phyloP scores from a whole-genome alignment of 2,888 invertebrate genomes.

The Eucera pruinosa region DNA sequence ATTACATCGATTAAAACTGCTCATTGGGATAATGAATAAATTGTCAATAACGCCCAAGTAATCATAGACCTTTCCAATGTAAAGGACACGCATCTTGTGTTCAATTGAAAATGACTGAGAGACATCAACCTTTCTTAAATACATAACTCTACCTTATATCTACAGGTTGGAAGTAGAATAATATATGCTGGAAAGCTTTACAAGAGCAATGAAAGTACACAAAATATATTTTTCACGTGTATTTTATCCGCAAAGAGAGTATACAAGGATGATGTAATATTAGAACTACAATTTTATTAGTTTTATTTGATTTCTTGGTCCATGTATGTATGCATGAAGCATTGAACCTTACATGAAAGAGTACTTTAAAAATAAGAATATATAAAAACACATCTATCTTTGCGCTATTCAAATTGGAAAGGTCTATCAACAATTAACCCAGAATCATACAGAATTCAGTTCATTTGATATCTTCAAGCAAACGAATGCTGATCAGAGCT shows the following conservation, averaged over 20 bases:
- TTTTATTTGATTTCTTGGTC: slow-evolving; percentile 61
- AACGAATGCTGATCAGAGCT: slow-evolving; percentile 59
- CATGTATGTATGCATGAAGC: slow-evolving; percentile 37
- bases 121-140: slow-evolving; percentile 53
- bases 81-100: slow-evolving; percentile 50
- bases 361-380: slow-evolving; percentile 47
- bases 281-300: slow-evolving; percentile 62
- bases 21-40: slow-evolving; percentile 54
- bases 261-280: slow-evolving; percentile 37
- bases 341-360: slow-evolving; percentile 44
- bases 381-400: slow-evolving; percentile 45
- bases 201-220: slow-evolving; percentile 43
- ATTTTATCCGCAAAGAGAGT: slow-evolving; percentile 45
- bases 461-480: slow-evolving; percentile 62
- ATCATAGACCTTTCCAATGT: slow-evolving; percentile 71
- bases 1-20: slow-evolving; percentile 61
- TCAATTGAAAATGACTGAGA: slow-evolving; percentile 49
- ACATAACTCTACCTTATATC: slow-evolving; percentile 40
- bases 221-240: slow-evolving; percentile 45
- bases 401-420: slow-evolving; percentile 66
- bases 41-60: slow-evolving; percentile 54
- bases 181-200: slow-evolving; percentile 44
- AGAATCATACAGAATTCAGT: slow-evolving; percentile 56
- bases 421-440: slow-evolving; percentile 65
- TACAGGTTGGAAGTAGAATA: slow-evolving; percentile 50